Base-by-base conservation (phyloP, 2,113 vertebrate species). In the Dasypus novemcinctus region DNA sequence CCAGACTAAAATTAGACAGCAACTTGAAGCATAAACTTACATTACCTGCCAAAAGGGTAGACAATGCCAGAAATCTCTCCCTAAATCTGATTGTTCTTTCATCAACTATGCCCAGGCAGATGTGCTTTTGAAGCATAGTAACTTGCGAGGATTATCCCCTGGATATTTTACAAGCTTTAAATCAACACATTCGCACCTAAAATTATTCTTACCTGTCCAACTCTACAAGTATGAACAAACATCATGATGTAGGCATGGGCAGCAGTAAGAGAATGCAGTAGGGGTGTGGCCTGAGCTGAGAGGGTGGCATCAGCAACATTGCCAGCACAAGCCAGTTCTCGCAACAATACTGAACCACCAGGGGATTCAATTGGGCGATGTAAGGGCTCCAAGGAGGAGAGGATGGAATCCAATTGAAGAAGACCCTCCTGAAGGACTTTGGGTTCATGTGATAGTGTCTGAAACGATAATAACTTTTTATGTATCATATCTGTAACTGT, bases 161-260 rank as follows among this genome's bases (percentile, higher is more conserved):
- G 63, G 15, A 21, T 61, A 91, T 78, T 94, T 80, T 11, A 69
- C 5, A 18, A 15, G 18, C 54, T 95, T 93, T 90, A 93, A 95
- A 89, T 2, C 13, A 84, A 86, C 14, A 84, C n/a, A 25, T 78
- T 49, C 74, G 54, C 5, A 13, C 14, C 25, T 63, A 75, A 88
- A 41, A 74, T 84, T 84, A 83, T 76, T 80, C 90, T 98, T 98
- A 99, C 99, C 99, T 99, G 99, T 96, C 99, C 99, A 12, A 99
- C 99, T 91, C 99, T 98, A 97, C 99, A 99, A 38, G 99, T 99
- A 96, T 99, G 99, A 78, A 99, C 99, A 88, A 99, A 99, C 99
- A 99, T 99, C 97, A 99, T 99, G 98, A 99, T 99, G 98, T 99
- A 99, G n/a, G 99, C 99, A 5, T 99, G 99, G 1, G 99, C 99